Evolutionary conservation across 2,113 vertebrate genomes (phyloP), one percentile per base, ranked within the genome.

Genomic region (Chrysochloris asiatica): DNA sequence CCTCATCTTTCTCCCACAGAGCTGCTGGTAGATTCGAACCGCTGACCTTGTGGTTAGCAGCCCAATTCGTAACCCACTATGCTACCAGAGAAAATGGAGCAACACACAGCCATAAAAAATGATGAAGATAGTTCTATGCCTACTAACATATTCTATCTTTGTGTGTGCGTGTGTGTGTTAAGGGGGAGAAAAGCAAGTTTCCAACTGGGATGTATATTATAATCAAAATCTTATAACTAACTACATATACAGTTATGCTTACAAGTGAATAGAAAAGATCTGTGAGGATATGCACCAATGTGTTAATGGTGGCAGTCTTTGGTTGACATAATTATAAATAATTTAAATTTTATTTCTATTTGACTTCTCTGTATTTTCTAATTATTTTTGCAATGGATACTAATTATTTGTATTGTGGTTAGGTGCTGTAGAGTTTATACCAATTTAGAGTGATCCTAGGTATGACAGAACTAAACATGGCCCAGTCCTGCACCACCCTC

Each of bases 111-210:
- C 47, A 77, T 73, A 82, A 67, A 89, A 89, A 59, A 82, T 61
- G 61, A 75, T 16, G 54, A 52, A 50, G 12, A 24, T 72, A 52
- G 43, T 82, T 89, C 30, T 48, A 56, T 86, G 26, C 33, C 78
- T 86, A 17, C 19, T 91, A 89, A 77, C 9, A 89, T 78, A 50
- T 24, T 24, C 52, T 65, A 41, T 84, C 10, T 21, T 67, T 67
- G 8, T 73, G 87, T 56, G 41, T 28, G 79, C 7, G n/a, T n/a
- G n/a, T n/a, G n/a, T n/a, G n/a, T n/a, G n/a, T n/a, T n/a, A 79
- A 91, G 89, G 19, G 8, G 41, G 21, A 86, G 33, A 73, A 92
- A 88, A 76, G 9, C 65, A 78, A 43, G 41, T 82, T 86, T 83
- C n/a, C 14, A 73, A 86, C 26, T 86, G 12, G 13, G 73, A 28